Conservation (phyloP, 64 coral and sea anemone genomes). For the Montipora capricornis region DNA sequence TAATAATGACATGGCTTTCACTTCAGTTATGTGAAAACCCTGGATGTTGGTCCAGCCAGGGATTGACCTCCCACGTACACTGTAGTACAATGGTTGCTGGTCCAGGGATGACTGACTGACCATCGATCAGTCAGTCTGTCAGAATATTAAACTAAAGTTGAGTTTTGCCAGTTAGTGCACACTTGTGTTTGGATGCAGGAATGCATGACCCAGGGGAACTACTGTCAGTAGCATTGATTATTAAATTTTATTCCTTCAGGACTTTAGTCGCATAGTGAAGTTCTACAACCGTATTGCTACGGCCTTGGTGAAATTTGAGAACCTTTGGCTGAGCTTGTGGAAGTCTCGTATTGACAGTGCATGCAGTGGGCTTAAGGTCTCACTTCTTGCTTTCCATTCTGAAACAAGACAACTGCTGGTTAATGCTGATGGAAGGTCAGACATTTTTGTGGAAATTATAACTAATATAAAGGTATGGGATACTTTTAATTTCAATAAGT, state of each 20-base stretch:
- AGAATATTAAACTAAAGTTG: too few species aligned
- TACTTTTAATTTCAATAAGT: not conserved
- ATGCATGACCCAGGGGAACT: too few species aligned
- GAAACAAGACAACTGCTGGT: slow-evolving; percentile 90
- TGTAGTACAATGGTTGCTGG: not conserved
- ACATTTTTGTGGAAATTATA: not conserved
- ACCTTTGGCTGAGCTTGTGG: slow-evolving; percentile 87
- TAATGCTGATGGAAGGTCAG: slow-evolving; percentile 97
- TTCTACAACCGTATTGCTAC: slow-evolving; percentile 93
- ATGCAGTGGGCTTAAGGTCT: slow-evolving; percentile 61
- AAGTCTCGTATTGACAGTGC: slow-evolving; percentile 84
- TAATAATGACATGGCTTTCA: too few species aligned
- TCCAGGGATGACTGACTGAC: too few species aligned
- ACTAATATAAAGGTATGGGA: not conserved
- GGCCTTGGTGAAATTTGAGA: slow-evolving; percentile 90
- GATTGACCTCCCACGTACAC: too few species aligned
- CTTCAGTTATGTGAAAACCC: too few species aligned
- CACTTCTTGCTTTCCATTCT: slow-evolving; percentile 72
- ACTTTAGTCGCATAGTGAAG: slow-evolving; percentile 82
- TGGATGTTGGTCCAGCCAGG: too few species aligned
- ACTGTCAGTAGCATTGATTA: too few species aligned
- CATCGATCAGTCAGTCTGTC: too few species aligned
- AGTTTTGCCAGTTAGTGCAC: too few species aligned
- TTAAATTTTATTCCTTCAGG: slow-evolving; percentile 26
- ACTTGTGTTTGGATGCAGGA: too few species aligned